Conservation (phyloP, 2,888 invertebrate genomes). For the Theristus sp. region DNA sequence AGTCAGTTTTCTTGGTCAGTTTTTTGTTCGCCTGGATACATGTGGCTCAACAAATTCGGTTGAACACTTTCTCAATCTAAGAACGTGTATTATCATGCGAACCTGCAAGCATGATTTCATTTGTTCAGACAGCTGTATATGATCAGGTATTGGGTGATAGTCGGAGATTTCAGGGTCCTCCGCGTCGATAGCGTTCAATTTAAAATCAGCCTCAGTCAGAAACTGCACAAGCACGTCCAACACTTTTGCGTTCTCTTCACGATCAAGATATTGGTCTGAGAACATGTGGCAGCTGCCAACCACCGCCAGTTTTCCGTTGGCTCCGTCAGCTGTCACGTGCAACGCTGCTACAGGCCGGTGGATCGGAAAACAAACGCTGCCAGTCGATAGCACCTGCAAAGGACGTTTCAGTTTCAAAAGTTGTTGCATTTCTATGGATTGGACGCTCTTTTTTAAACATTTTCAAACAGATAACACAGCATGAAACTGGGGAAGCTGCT, state of each 20-base stretch:
- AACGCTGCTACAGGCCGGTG: constrained; percentile 67
- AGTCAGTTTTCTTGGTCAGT: too few species aligned
- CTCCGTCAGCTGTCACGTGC: constrained; percentile 35
- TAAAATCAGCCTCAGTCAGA: constrained; percentile 47
- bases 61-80: neutral
- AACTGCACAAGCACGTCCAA: constrained; percentile 69
- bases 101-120: constrained; percentile 57
- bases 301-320: constrained; percentile 45
- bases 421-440: too few species aligned
- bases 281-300: constrained; percentile 81
- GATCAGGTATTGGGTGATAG: constrained; percentile 75
- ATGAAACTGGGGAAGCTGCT: too few species aligned
- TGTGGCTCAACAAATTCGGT: too few species aligned
- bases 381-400: constrained; percentile 54
- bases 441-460: too few species aligned
- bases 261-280: constrained; percentile 73
- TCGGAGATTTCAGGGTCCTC: constrained; percentile 85
- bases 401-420: too few species aligned
- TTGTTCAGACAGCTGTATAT: constrained; percentile 53
- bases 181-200: constrained; percentile 60
- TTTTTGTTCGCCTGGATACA: too few species aligned
- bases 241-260: constrained; percentile 74
- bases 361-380: constrained; percentile 77
- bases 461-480: too few species aligned
- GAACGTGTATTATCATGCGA: too few species aligned